These are phyloP conservation scores for Drymonia ruficornis DNA, from an alignment of 2,888 invertebrate species.

Conservation along the genomic window DNA sequence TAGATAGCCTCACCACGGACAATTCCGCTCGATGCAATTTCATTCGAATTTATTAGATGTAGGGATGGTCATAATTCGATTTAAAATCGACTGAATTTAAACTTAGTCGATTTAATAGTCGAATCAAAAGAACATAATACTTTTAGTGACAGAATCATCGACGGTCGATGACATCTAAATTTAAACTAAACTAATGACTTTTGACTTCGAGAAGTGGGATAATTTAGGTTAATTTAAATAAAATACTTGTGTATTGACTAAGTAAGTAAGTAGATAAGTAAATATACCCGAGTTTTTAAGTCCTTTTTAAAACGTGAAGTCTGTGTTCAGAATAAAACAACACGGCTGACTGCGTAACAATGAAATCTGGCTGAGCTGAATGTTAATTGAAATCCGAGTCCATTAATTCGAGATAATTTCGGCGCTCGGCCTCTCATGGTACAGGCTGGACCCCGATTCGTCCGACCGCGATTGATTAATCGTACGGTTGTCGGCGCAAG, in stretches of 20 bases:
- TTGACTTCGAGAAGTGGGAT: too few species aligned
- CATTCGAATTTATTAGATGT: constrained; percentile 12
- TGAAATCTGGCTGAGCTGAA: neutral
- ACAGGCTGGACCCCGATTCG: constrained; percentile 28
- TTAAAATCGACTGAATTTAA: constrained; percentile 3
- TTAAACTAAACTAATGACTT: too few species aligned
- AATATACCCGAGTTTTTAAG: too few species aligned
- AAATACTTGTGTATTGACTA: too few species aligned
- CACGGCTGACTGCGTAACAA: neutral
- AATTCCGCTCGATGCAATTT: constrained; percentile 12
- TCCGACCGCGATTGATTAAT: constrained; percentile 65
- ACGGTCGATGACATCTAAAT: too few species aligned
- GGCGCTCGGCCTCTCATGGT: constrained; percentile 35
- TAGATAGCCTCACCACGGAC: constrained; percentile 23
- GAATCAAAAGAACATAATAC: too few species aligned
- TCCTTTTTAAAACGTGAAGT: neutral
- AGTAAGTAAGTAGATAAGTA: too few species aligned
- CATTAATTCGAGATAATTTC: constrained; percentile 45
- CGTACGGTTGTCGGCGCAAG: constrained; percentile 61
- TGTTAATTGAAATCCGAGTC: constrained; percentile 13
- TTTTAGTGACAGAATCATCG: too few species aligned
- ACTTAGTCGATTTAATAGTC: too few species aligned
- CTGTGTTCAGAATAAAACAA: neutral
- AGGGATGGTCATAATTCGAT: neutral
- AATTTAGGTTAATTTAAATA: too few species aligned